phyloP scores from a whole-genome alignment of 2,797 vertebrate species.

The Lates japonicus region DNA sequence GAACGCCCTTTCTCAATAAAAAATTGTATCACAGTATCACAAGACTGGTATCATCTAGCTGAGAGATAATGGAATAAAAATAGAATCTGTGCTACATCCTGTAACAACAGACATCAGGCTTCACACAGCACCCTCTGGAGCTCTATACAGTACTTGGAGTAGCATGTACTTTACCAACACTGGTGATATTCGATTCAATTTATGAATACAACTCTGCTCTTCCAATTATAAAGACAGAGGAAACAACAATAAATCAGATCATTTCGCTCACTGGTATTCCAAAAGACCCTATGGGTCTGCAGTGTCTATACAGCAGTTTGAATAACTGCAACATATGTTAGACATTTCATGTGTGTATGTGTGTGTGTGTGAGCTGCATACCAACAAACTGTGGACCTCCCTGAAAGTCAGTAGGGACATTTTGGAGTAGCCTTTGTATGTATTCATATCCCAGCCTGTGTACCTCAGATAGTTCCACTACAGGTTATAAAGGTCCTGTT shows the following conservation, averaged over 20 bases:
- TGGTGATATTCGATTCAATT: not conserved
- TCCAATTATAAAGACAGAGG: slow-evolving; percentile 21
- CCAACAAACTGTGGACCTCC: too few relatives aligned
- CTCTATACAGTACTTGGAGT: too few relatives aligned
- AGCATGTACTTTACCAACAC: too few relatives aligned
- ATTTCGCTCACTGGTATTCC: slow-evolving; percentile 43
- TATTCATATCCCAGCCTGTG: too few relatives aligned
- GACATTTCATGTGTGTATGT: slow-evolving; percentile 45
- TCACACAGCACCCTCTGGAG: too few relatives aligned
- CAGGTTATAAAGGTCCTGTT: too few relatives aligned
- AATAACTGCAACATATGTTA: slow-evolving; percentile 78
- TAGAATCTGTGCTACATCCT: too few relatives aligned
- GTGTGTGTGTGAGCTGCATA: not conserved
- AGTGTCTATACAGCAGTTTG: slow-evolving; percentile 57
- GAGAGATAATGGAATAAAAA: too few relatives aligned
- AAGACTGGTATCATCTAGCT: not conserved
- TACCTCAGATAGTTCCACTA: too few relatives aligned
- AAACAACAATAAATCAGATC: slow-evolving; percentile 64
- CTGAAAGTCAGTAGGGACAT: too few relatives aligned
- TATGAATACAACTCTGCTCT: not conserved
- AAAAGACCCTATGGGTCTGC: slow-evolving; percentile 59
- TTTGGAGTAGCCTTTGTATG: too few relatives aligned
- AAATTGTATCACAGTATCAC: not conserved
- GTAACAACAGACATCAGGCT: too few relatives aligned
- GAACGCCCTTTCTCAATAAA: not conserved